Percentiles rank a stretch among this genome's conserved stretches.
phyloP scores from a whole-genome alignment of 2,888 invertebrate genomes.

The Amiota mariae region DNA sequence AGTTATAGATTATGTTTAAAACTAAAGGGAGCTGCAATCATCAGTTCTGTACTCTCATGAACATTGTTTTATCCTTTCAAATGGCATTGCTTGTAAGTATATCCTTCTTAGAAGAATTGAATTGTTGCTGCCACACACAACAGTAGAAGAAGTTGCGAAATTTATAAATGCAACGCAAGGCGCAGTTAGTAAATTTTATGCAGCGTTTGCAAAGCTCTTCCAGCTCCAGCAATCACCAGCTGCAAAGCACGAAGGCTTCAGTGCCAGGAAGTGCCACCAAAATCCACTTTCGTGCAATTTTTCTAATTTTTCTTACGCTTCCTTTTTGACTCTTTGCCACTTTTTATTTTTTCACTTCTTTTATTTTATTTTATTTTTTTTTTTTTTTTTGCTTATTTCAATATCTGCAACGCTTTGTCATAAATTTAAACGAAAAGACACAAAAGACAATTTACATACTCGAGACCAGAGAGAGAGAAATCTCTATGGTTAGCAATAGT shows the following conservation, averaged over 20 bases:
- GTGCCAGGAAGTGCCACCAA: not conserved
- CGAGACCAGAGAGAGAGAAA: conserved; percentile 12
- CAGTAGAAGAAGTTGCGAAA: not conserved
- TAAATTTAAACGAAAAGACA: conserved; percentile 23
- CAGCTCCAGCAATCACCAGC: no score
- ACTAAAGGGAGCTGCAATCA: no score
- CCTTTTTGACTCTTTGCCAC: not conserved
- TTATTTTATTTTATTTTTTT: not conserved
- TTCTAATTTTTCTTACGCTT: not conserved
- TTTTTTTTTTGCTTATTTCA: conserved; percentile 6
- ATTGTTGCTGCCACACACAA: no score
- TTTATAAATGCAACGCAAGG: conserved; percentile 6
- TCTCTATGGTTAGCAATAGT: not conserved
- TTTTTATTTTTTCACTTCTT: no score
- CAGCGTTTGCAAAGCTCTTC: conserved; percentile 7
- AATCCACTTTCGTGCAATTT: conserved; percentile 7
- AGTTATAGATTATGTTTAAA: no score
- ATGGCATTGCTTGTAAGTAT: no score
- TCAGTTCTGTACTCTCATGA: no score
- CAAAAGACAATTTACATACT: conserved; percentile 28
- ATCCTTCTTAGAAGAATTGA: no score
- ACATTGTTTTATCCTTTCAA: no score
- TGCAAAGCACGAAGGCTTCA: no score
- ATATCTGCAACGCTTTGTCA: conserved; percentile 19
- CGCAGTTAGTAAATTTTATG: conserved; percentile 19